Evolutionary conservation across 1,140 invertebrate species (phyloP).

Genomic region (Harlomillsia oculata): DNA sequence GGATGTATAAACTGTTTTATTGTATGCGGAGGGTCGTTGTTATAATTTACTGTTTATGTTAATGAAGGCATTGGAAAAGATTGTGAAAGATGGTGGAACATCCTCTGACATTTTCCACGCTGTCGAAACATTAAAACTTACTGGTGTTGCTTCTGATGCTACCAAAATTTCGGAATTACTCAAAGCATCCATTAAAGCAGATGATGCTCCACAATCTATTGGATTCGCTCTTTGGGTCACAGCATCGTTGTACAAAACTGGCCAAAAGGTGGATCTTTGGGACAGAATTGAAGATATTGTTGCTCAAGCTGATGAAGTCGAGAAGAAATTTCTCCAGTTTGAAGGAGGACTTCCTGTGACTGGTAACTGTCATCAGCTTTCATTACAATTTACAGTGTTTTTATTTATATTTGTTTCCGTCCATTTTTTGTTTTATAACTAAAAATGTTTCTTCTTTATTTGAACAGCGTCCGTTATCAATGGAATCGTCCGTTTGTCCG

Average conservation of each 20-base stretch:
- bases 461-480: constrained; percentile 55
- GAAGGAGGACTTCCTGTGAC: constrained; percentile 72
- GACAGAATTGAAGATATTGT: constrained; percentile 80
- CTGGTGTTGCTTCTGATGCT: constrained; percentile 18
- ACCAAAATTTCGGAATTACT: constrained; percentile 24
- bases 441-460: constrained; percentile 6
- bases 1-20: too few species aligned
- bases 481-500: constrained; percentile 62
- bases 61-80: constrained; percentile 22
- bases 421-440: not conserved
- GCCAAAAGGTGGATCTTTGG: constrained; percentile 28
- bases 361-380: constrained; percentile 27
- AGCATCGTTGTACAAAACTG: constrained; percentile 7
- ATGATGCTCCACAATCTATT: constrained; percentile 25
- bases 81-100: constrained; percentile 26
- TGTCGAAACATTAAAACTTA: constrained; percentile 13
- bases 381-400: not conserved
- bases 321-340: constrained; percentile 78
- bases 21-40: too few species aligned
- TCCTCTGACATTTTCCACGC: constrained; percentile 29
- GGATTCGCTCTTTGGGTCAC: constrained; percentile 31
- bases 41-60: not conserved
- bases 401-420: not conserved
- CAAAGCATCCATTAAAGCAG: constrained; percentile 27
- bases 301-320: constrained; percentile 89